Evolutionary conservation across 2,888 invertebrate species (phyloP).

Genomic region (Macroteleia sp.): DNA sequence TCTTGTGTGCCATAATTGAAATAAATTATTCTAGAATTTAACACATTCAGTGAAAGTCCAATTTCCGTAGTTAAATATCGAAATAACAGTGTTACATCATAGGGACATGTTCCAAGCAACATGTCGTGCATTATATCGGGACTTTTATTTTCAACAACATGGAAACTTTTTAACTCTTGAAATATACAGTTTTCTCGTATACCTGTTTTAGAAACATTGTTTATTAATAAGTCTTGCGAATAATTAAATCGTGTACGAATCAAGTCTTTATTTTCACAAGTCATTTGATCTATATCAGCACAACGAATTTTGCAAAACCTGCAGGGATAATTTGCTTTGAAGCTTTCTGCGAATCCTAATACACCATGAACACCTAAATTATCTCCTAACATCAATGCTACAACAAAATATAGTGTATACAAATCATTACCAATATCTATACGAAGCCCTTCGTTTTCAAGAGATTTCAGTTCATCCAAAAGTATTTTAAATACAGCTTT

Average conservation of each 20-base stretch:
- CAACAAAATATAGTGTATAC: too few relatives aligned
- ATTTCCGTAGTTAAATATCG: neutral
- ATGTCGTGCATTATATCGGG: conserved; percentile 77
- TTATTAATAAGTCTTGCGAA: neutral
- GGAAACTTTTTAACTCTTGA: conserved; percentile 60
- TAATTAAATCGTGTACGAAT: conserved; percentile 6
- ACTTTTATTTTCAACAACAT: conserved; percentile 70
- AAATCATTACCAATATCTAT: too few relatives aligned
- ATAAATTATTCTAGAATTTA: neutral
- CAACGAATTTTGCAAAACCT: too few relatives aligned
- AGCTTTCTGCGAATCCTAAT: too few relatives aligned
- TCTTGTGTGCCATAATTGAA: neutral
- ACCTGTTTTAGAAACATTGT: neutral
- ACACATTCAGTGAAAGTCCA: neutral
- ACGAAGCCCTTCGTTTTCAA: too few relatives aligned
- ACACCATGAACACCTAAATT: too few relatives aligned
- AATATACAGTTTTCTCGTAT: neutral
- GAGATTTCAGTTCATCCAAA: too few relatives aligned
- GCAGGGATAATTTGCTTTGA: too few relatives aligned
- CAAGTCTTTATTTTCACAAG: too few relatives aligned
- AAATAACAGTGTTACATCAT: neutral
- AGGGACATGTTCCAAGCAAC: conserved; percentile 47
- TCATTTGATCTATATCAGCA: too few relatives aligned
- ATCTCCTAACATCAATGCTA: too few relatives aligned
- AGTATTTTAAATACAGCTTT: too few relatives aligned